Evolutionary conservation across 1,140 invertebrate genomes (phyloP), one percentile per base, ranked within the genome.

Genomic region (Drosophila parabipectinata): DNA sequence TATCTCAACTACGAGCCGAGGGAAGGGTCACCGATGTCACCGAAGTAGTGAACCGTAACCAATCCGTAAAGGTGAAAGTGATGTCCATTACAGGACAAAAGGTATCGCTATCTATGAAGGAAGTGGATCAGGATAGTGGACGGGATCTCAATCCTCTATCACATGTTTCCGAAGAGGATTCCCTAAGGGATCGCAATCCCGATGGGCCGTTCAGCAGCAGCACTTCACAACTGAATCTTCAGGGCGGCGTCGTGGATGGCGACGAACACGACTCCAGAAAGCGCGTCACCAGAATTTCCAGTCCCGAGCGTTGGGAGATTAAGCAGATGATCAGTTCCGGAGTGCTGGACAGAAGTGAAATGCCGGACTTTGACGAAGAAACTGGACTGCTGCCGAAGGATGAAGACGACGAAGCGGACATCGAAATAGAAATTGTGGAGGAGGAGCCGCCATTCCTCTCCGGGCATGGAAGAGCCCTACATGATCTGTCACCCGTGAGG

Each of bases 351-450:
- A 97, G 97, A 80, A 97, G 95, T 85, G 97, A 98, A 91, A 91
- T 98, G 45, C 97, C 97, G 2, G 97, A 98, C 89, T 98, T 98
- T 90, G 97, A 98, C 82, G 97, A 97, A 67, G 97, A 98, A 90
- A 97, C 96, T 7, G 97, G 97, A 0, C 39, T 91, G n/a, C 48
- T 91, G n/a, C 96, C 97, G 0, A 97, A 97, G 91, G 95, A 96
- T 57, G 97, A 98, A 84, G 97, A 98, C 59, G 97, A 97, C 61
- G 98, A 99, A 92, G 99, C 99, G 81, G 99, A 99, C 91, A 97
- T 99, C 53, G 99, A 99, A 93, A 99, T 99, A 67, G 99, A 99
- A 92, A 93, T 99, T 37, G 98, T 99, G 0, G 99, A 99, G 93
- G 99, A 99, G 60, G 98, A 99, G 90, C 97, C 99, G 0, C 97